A percentile compares a stretch with the other conserved stretches of the same genome.
phyloP scores from a whole-genome alignment of 2,113 vertebrate species.

The Dolichotis patagonum region DNA sequence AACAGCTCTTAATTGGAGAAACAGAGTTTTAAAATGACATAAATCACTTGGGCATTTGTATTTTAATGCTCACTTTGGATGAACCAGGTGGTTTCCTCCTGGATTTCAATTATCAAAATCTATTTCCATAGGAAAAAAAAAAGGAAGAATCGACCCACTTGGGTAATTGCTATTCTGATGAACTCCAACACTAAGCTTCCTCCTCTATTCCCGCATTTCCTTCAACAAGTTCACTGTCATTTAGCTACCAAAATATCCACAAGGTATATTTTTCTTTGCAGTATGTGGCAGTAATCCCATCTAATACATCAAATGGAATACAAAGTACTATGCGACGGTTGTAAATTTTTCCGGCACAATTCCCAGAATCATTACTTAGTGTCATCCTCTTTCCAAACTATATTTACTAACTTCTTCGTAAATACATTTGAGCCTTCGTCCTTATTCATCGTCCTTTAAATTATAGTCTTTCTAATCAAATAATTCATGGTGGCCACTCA shows the following conservation, averaged over 20 bases:
- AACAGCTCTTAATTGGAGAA: slow-evolving; percentile 63
- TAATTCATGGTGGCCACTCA: slow-evolving; percentile 73
- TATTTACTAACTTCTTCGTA: slow-evolving; percentile 59
- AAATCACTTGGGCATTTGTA: slow-evolving; percentile 75
- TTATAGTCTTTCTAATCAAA: slow-evolving; percentile 64
- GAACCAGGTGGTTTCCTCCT: slow-evolving; percentile 76
- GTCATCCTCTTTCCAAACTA: slow-evolving; percentile 66
- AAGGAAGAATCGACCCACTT: background rate
- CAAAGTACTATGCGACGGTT: slow-evolving; percentile 55
- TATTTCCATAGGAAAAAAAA: slow-evolving; percentile 54
- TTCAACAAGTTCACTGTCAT: slow-evolving; percentile 59
- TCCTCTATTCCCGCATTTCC: slow-evolving; percentile 50
- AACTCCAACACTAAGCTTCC: slow-evolving; percentile 47
- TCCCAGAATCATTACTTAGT: slow-evolving; percentile 75
- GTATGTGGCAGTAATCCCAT: slow-evolving; percentile 68
- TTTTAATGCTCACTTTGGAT: slow-evolving; percentile 71
- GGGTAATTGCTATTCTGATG: slow-evolving; percentile 73
- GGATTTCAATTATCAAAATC: slow-evolving; percentile 73
- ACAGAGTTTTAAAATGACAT: slow-evolving; percentile 67
- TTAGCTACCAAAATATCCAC: slow-evolving; percentile 69
- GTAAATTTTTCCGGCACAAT: slow-evolving; percentile 73
- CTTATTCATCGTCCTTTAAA: slow-evolving; percentile 68
- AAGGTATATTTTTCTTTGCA: slow-evolving; percentile 66
- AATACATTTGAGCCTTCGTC: slow-evolving; percentile 37
- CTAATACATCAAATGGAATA: slow-evolving; percentile 67